Evolutionary conservation across 2,888 invertebrate genomes (phyloP), one percentile per base, ranked within the genome.

Genomic region (Diloba caeruleocephala): DNA sequence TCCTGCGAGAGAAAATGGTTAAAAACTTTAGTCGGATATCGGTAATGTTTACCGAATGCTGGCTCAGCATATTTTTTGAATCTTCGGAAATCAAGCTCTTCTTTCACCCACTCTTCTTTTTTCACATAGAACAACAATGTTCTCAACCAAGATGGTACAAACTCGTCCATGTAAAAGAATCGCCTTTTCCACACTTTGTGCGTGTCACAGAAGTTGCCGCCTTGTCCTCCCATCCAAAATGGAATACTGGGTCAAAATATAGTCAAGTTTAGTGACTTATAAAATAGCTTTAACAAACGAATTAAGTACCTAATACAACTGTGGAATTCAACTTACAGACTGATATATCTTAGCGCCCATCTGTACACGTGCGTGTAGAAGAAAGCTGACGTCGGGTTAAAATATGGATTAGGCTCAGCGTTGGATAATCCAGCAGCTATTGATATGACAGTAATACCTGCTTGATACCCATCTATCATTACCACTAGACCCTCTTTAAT

Each of bases 151-250:
- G 75, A 45, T 0, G 90, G 90, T 8, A 89, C 33, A 48, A 88
- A 84, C 36, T 82, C 81, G 32, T 88, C 86, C 82, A 85, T 84
- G 57, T 84, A 88, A 57, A 78, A 83, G 48, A 84, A 90, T 2
- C 90, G 73, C 21, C 83, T 76, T 9, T 62, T 68, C 89, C 89
- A 90, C 0, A 84, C 72, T 62, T 67, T 85, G 51, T 81, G 83
- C 0, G 89, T 84, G 1, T 85, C 82, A 34, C 76, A 77, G 51
- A 74, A 88, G 50, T 78, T 74, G 0, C 80, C 84, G 0, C 78
- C 72, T 13, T 54, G 67, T 0, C 89, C 88, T 13, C 83, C 78
- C 10, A 87, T 32, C 89, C 89, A 90, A 19, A 71, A 51, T 0
- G 88, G 88, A 34, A 89, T 28, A 25, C 89, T 89, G n/a, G n/a